Evolutionary conservation across 1,140 invertebrate species (phyloP).

Genomic region (Pseudomyrmex concolor): DNA sequence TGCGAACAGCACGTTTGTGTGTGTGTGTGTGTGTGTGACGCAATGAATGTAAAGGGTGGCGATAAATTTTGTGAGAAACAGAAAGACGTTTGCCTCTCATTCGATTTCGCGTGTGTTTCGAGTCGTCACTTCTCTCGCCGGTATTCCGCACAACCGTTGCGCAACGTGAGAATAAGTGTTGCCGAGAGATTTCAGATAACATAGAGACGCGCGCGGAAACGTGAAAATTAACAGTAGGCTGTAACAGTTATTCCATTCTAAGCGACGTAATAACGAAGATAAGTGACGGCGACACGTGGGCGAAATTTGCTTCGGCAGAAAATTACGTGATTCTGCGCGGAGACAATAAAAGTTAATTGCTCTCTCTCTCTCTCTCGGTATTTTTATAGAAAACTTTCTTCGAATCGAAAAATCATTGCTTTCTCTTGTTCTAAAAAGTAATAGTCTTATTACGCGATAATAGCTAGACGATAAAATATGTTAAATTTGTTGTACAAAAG

Average conservation of each 20-base stretch:
- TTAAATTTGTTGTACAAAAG: too few relatives aligned
- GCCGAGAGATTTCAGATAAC: slow-evolving; percentile 33
- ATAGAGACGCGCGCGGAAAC: slow-evolving; percentile 21
- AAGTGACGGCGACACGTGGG: background rate
- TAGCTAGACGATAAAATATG: too few relatives aligned
- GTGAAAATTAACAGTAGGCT: slow-evolving; percentile 29
- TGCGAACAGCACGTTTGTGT: background rate
- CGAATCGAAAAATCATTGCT: too few relatives aligned
- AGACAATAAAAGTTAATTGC: too few relatives aligned
- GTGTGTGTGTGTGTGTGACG: background rate
- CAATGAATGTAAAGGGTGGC: slow-evolving; percentile 1
- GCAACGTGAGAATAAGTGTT: slow-evolving; percentile 49
- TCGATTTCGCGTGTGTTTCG: slow-evolving; percentile 9
- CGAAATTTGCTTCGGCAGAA: background rate
- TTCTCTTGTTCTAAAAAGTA: too few relatives aligned
- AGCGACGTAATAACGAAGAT: slow-evolving; percentile 8
- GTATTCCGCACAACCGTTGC: slow-evolving; percentile 10
- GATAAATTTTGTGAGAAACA: slow-evolving; percentile 24
- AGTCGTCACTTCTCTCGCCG: slow-evolving; percentile 24
- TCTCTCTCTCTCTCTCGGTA: background rate
- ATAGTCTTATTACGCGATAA: too few relatives aligned
- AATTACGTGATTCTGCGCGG: background rate
- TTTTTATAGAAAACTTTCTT: background rate
- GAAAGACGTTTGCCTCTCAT: background rate
- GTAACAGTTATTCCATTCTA: slow-evolving; percentile 25